A percentile compares a stretch with the other conserved stretches of the same genome.
Evolutionary conservation across 2,797 vertebrate species (phyloP).

Genomic region (Acrossocheilus wenchowensis): DNA sequence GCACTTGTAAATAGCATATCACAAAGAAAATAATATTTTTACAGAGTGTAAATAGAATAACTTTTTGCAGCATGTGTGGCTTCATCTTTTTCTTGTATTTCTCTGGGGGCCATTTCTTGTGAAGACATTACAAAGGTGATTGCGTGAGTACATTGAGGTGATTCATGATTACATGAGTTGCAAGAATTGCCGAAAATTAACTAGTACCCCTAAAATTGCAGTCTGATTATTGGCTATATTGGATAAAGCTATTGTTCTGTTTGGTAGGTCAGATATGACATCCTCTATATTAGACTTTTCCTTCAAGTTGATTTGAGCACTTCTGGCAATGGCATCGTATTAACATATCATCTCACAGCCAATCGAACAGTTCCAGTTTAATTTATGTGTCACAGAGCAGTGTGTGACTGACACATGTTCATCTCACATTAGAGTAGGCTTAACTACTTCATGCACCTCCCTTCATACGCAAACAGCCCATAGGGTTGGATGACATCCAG

Average conservation of each 20-base stretch:
- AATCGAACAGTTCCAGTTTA: constrained; percentile 6
- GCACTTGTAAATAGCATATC: too few relatives aligned
- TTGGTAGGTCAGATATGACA: background rate
- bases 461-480: constrained; percentile 13
- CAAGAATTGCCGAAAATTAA: background rate
- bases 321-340: background rate
- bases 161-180: background rate
- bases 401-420: constrained; percentile 38
- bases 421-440: constrained; percentile 30
- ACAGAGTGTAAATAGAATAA: too few relatives aligned
- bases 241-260: background rate
- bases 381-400: background rate
- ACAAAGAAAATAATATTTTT: too few relatives aligned
- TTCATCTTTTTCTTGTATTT: background rate
- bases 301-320: constrained; percentile 9
- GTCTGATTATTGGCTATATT: background rate
- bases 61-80: too few relatives aligned
- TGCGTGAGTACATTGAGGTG: too few relatives aligned
- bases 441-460: constrained; percentile 27
- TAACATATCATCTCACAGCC: constrained; percentile 31
- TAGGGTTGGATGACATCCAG: constrained; percentile 57
- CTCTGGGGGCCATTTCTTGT: background rate
- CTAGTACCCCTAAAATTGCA: background rate
- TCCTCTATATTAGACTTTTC: background rate
- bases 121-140: background rate